Evolutionary conservation across 2,113 vertebrate genomes (phyloP).

Genomic region (Etheostoma spectabile): DNA sequence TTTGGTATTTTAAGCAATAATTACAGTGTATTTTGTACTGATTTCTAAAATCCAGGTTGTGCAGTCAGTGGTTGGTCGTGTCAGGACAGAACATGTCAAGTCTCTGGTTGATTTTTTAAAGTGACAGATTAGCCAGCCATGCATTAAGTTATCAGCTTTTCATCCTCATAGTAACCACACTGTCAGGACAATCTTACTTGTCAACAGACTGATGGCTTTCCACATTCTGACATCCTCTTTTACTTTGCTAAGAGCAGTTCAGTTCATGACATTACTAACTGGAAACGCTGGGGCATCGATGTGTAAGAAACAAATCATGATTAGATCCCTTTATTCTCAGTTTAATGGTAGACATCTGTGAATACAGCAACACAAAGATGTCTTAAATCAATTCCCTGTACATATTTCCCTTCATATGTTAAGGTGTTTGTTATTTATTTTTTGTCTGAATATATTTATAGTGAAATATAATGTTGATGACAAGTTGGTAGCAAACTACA

Average conservation of each 20-base stretch:
- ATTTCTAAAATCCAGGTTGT: not conserved
- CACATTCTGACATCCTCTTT: conserved; percentile 37
- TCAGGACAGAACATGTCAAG: conserved; percentile 5
- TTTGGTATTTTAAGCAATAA: not conserved
- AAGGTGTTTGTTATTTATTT: not conserved
- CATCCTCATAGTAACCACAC: conserved; percentile 5
- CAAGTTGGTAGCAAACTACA: not conserved
- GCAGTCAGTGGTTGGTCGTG: conserved; percentile 1
- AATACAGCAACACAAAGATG: not conserved
- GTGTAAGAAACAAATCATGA: not conserved
- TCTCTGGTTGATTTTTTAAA: conserved; percentile 17
- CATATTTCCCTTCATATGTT: not conserved
- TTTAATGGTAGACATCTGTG: not conserved
- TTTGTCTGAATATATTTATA: not conserved
- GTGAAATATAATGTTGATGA: not conserved
- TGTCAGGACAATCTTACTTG: conserved; percentile 19
- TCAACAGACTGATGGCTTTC: conserved; percentile 6
- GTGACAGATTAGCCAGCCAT: conserved; percentile 30
- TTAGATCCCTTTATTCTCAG: not conserved
- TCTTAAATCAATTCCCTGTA: not conserved
- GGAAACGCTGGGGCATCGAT: not conserved
- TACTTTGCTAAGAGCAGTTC: not conserved
- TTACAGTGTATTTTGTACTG: not conserved
- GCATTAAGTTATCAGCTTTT: conserved; percentile 14
- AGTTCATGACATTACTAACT: not conserved